Base-by-base conservation (phyloP, 2,888 invertebrate species). In the Oxystoma pomonae region DNA sequence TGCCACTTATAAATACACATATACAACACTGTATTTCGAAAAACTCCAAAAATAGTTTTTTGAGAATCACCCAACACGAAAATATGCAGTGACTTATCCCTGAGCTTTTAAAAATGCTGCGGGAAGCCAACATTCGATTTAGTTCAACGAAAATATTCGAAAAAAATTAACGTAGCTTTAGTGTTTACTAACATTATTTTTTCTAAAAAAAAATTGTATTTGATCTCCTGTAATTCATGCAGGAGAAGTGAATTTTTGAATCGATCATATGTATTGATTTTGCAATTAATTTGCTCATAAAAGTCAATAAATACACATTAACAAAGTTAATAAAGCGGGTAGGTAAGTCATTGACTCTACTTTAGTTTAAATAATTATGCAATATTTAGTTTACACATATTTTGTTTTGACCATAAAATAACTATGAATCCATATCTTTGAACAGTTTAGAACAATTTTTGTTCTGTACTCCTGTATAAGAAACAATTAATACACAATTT, bases 11-110 rank as follows among this genome's bases (percentile, higher is more conserved):
- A 12, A 35, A 35, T 35, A 3, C 35, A 35, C 35, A 35, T 3
- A 7, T 3, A 3, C 5, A 35, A 35, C 35, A 35, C 12, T 35
- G 35, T 35, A 35, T 35, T 35, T 35, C 56, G 57, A 65, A 62
- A 62, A 65, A 62, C 50, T 61, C 64, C 65, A 60, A 66, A 70
- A 69, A 68, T 65, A 69, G 49, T 55, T 53, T 21, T 50, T 52
- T 3, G 63, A 68, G 66, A 71, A 70, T 74, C 73, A 74, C 64
- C 65, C 5, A 63, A 59, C 64, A 67, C 71, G 55, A 72, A 73
- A 75, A 76, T 76, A 75, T 68, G 62, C 59, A 52, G 66, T 70
- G 72, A 70, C 69, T 73, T 72, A 73, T 65, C 53, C n/a, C 0
- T 50, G 20, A 35, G 61, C 51, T 50, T 66, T 73, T 72, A 71